These are phyloP conservation scores for Buathra laborator DNA, from an alignment of 2,888 invertebrate species.

Conservation along the genomic window DNA sequence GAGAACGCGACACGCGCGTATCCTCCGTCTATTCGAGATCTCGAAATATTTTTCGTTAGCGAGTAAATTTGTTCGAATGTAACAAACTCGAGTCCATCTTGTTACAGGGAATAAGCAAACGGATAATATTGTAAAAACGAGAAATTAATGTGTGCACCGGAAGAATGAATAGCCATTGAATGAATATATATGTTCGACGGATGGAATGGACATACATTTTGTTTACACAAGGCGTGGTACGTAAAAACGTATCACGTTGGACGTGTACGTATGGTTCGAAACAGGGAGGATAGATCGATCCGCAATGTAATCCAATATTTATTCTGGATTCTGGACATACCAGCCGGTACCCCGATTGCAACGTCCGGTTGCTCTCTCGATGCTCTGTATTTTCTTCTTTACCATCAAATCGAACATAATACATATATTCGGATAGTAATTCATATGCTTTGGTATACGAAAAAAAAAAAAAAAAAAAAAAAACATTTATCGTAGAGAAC, in stretches of 20 bases:
- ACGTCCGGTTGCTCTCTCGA: not conserved
- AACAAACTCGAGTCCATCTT: not conserved
- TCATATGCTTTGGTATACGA: not conserved
- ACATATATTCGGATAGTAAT: not conserved
- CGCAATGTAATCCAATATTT: conserved; percentile 54
- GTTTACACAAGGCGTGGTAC: not conserved
- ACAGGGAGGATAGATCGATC: conserved; percentile 43
- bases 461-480: conserved; percentile 1
- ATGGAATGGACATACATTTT: conserved; percentile 19
- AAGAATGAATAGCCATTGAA: conserved; percentile 1
- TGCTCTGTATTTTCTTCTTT: conserved; percentile 26
- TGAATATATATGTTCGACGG: not conserved
- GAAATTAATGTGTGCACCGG: not conserved
- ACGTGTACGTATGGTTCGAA: conserved; percentile 13
- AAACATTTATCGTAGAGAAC: not conserved
- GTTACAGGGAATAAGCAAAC: not conserved
- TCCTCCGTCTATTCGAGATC: no score
- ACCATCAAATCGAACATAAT: conserved; percentile 28
- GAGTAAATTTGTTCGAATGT: not conserved
- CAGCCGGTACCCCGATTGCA: conserved; percentile 10
- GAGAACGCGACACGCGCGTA: no score
- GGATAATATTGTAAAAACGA: not conserved
- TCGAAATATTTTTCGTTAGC: conserved; percentile 6
- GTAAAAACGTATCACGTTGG: not conserved
- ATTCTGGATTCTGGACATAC: conserved; percentile 46